Evolutionary conservation across 2,888 invertebrate genomes (phyloP).

Genomic region (Protodeltote pygarga): DNA sequence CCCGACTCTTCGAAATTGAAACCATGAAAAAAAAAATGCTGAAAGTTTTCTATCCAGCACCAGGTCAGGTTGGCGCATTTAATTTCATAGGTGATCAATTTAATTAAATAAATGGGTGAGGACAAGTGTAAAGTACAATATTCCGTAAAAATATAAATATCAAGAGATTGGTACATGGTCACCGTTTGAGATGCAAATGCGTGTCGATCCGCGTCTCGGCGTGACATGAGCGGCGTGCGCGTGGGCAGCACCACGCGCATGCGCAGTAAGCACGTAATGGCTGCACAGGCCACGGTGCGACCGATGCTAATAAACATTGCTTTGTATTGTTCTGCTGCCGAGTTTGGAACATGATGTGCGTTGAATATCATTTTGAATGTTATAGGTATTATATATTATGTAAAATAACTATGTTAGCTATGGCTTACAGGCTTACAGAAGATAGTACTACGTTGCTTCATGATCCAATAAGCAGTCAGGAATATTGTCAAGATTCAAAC

Average conservation of each 20-base stretch:
- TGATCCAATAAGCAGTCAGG: neutral
- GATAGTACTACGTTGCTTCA: too few relatives aligned
- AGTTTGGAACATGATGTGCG: slow-evolving; percentile 14
- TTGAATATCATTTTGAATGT: slow-evolving; percentile 7
- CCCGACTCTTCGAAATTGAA: too few relatives aligned
- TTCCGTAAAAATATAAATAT: slow-evolving; percentile 1
- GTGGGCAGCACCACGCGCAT: slow-evolving; percentile 20
- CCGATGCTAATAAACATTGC: slow-evolving; percentile 28
- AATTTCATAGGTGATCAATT: too few relatives aligned
- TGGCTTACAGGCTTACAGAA: too few relatives aligned
- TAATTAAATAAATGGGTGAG: too few relatives aligned
- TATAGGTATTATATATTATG: slow-evolving; percentile 19
- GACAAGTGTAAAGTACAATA: too few relatives aligned
- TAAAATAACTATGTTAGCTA: too few relatives aligned
- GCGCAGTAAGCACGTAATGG: slow-evolving; percentile 11
- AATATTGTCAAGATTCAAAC: too few relatives aligned
- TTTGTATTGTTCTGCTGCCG: slow-evolving; percentile 24
- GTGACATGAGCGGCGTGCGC: slow-evolving; percentile 25
- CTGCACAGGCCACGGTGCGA: slow-evolving; percentile 6
- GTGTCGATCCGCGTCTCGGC: slow-evolving; percentile 39
- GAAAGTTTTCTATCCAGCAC: too few relatives aligned
- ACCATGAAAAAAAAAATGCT: too few relatives aligned
- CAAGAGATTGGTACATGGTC: slow-evolving; percentile 46
- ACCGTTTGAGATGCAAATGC: slow-evolving; percentile 57
- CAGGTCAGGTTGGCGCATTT: too few relatives aligned